Conservation (phyloP, 2,888 invertebrate species). For the Acanthosepion esculentum region DNA sequence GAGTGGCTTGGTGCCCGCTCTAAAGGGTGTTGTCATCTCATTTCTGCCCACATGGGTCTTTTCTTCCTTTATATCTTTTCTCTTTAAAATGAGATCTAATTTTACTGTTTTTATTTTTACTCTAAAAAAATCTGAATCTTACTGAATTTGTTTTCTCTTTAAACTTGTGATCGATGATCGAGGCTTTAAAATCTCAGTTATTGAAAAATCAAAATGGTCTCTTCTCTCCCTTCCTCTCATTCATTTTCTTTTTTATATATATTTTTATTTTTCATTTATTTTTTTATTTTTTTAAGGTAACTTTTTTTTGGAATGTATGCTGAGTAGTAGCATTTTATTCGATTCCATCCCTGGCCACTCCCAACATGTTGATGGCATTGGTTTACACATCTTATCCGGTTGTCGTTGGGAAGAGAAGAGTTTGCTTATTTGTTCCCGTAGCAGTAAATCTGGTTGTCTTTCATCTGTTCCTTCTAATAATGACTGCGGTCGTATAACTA, state of each 20-base stretch:
- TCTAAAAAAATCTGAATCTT: no score
- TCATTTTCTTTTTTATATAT: not conserved
- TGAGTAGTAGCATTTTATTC: not conserved
- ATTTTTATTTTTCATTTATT: not conserved
- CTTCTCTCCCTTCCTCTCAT: not conserved
- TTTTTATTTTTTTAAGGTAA: not conserved
- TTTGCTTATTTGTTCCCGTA: not conserved
- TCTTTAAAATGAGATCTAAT: not conserved
- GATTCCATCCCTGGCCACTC: not conserved
- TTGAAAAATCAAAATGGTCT: not conserved
- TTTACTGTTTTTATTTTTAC: no score
- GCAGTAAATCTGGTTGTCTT: not conserved
- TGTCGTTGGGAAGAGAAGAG: not conserved
- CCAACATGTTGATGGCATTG: not conserved
- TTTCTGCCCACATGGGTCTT: not conserved
- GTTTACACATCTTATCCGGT: not conserved
- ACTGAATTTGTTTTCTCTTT: not conserved
- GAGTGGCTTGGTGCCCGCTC: not conserved
- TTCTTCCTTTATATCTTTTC: not conserved
- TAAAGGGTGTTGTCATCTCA: not conserved
- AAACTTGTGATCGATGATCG: not conserved
- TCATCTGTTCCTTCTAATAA: not conserved
- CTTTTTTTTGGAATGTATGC: not conserved
- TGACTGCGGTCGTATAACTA: not conserved
- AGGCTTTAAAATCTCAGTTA: not conserved